Base-by-base conservation (phyloP, 1,140 invertebrate genomes). In the Bilobella aurantiaca region DNA sequence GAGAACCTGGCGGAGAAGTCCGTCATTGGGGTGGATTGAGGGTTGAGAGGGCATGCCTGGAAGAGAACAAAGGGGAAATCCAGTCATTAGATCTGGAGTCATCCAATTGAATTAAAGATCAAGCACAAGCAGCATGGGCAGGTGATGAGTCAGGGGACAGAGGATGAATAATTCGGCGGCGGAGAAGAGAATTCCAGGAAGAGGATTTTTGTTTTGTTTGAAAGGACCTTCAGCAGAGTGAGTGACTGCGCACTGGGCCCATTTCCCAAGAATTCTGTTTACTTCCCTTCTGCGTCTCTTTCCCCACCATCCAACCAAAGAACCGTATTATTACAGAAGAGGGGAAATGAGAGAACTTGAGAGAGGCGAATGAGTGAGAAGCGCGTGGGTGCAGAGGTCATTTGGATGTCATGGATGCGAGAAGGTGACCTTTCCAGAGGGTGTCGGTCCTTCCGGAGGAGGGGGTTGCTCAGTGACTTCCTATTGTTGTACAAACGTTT, bases 41-140 rank as follows among this genome's bases (percentile, higher is more conserved):
- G 91, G 80, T 97, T 96, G 73, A 96, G 78, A 30, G 93, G 93
- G 77, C 93, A 97, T 63, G 92, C 91, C 93, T 96, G 83, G 12
- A 85, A 86, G 77, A 82, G 79, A 77, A 80, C 77, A 75, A 79
- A 79, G 71, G 70, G 68, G 16, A 58, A 25, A 58, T 58, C 25
- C 23, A 16, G 5, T 56, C 37, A 42, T 42, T 42, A 12, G 37
- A n/a, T n/a, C n/a, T n/a, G n/a, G n/a, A n/a, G n/a, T n/a, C n/a
- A n/a, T n/a, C n/a, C n/a, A n/a, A n/a, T n/a, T n/a, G n/a, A n/a
- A n/a, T n/a, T n/a, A n/a, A n/a, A n/a, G n/a, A n/a, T n/a, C n/a
- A n/a, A n/a, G n/a, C n/a, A n/a, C n/a, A n/a, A n/a, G n/a, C n/a
- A n/a, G n/a, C n/a, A n/a, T n/a, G n/a, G n/a, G n/a, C n/a, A n/a